A percentile compares a stretch with the other conserved stretches of the same genome.
These are phyloP conservation scores for Cheilosia vulpina DNA, from an alignment of 2,888 invertebrate genomes.

Conservation along the genomic window DNA sequence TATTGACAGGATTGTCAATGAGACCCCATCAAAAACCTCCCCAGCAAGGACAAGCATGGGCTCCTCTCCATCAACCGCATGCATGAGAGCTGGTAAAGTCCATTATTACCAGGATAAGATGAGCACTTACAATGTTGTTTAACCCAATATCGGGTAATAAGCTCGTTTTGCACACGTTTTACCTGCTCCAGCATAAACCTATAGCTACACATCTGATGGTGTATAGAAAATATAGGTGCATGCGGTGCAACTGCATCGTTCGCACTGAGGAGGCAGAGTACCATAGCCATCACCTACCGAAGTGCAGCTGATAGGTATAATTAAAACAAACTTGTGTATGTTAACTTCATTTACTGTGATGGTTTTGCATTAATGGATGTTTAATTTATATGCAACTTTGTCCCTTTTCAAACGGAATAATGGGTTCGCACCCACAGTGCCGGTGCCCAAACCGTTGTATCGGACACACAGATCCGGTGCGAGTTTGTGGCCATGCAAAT, in stretches of 20 bases:
- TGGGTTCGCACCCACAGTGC: conserved; percentile 57
- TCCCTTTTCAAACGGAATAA: conserved; percentile 71
- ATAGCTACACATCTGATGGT: conserved; percentile 3
- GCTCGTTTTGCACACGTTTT: conserved; percentile 74
- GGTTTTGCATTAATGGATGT: conserved; percentile 78
- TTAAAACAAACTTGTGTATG: conserved; percentile 77
- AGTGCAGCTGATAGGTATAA: conserved; percentile 77
- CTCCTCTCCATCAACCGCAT: conserved; percentile 58
- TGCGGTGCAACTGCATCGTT: not conserved
- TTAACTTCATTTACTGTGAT: conserved; percentile 78
- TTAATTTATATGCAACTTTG: conserved; percentile 77
- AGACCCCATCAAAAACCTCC: conserved; percentile 19
- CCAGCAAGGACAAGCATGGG: conserved; percentile 20
- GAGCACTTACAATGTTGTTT: conserved; percentile 76
- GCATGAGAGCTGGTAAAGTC: conserved; percentile 66
- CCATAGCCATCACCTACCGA: conserved; percentile 35
- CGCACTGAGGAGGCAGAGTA: not conserved
- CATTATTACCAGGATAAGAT: conserved; percentile 74
- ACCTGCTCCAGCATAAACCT: conserved; percentile 31
- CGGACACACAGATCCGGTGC: conserved; percentile 20
- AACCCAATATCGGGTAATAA: conserved; percentile 74
- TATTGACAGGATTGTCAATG: conserved; percentile 75
- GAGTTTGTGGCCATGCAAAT: conserved; percentile 13
- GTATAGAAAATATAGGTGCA: not conserved
- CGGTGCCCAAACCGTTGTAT: not conserved